Evolutionary conservation across 2,888 invertebrate genomes (phyloP), one percentile per base, ranked within the genome.

Genomic region (Leptarthrus brevirostris): DNA sequence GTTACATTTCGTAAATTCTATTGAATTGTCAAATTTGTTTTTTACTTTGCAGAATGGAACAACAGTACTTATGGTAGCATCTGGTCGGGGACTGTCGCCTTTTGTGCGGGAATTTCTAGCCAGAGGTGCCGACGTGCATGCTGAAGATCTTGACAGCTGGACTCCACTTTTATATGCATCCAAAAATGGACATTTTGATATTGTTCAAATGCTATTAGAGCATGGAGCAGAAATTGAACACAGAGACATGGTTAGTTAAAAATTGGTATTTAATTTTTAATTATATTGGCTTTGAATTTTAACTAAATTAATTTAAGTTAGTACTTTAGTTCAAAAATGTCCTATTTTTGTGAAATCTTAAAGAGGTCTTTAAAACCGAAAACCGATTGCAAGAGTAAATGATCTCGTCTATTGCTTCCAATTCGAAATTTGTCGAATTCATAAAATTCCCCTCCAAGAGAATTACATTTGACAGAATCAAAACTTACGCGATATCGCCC

Each of bases 101-200:
- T 93, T 97, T 84, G 95, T 94, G 64, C 90, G 93, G 70, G 90
- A 94, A 81, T 88, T 99, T 76, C 87, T 98, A 78, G 90, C 92
- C 72, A 93, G 95, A 82, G 96, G 96, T 75, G 97, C 97, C 34
- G 98, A 98, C 86, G 91, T 95, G 16, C 93, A 95, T 84, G 92
- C 93, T 12, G 93, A 94, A 80, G 98, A 98, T 85, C 89, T 90
- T 80, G 98, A 98, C 83, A 94, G 94, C 79, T 97, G 98, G 96
- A 93, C 95, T 52, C 90, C 97, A 5, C 86, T 99, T 75, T 87
- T 96, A 77, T 94, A 94, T 85, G 97, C 98, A 16, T 90, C 97
- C 3, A 94, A 95, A 80, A 94, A 93, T 80, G 98, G 98, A 0
- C 91, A 95, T 83, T 86, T 91, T 26, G 91, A 93, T 80, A 89